Evolutionary conservation across 1,140 invertebrate genomes (phyloP).

Genomic region (Goniozus legneri): DNA sequence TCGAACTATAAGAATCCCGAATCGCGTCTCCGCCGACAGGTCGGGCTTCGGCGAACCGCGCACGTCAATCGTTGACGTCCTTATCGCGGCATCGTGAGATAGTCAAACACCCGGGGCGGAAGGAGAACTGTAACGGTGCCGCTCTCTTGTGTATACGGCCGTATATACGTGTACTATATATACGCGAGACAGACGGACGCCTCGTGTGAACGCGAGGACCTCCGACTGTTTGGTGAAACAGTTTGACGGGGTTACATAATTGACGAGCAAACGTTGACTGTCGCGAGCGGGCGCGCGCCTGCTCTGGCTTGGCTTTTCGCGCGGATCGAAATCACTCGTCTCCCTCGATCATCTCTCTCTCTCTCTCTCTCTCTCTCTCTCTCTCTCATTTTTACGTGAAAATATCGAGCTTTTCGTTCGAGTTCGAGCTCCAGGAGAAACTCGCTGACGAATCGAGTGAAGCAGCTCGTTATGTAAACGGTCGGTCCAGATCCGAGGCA

Average conservation of each 20-base stretch:
- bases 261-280: slow-evolving; percentile 46
- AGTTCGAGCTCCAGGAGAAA: slow-evolving; percentile 11
- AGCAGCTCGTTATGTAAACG: slow-evolving; percentile 33
- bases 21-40: too few relatives aligned
- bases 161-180: too few relatives aligned
- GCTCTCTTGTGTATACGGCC: slow-evolving; percentile 26
- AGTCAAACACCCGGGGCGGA: slow-evolving; percentile 38
- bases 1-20: too few relatives aligned
- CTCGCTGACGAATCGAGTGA: background rate
- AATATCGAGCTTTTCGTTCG: slow-evolving; percentile 9
- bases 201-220: slow-evolving; percentile 33
- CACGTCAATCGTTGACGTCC: slow-evolving; percentile 17
- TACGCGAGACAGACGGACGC: too few relatives aligned
- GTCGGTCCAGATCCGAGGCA: slow-evolving; percentile 42
- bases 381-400: slow-evolving; percentile 9
- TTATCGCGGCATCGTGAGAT: slow-evolving; percentile 43
- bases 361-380: background rate
- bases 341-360: background rate
- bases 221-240: slow-evolving; percentile 44
- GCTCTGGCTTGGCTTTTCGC: slow-evolving; percentile 25
- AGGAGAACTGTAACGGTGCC: slow-evolving; percentile 44
- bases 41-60: slow-evolving; percentile 16
- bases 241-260: slow-evolving; percentile 47
- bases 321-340: background rate
- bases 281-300: slow-evolving; percentile 26